Base-by-base conservation (phyloP, 2,888 invertebrate genomes). In the Troilus luridus region DNA sequence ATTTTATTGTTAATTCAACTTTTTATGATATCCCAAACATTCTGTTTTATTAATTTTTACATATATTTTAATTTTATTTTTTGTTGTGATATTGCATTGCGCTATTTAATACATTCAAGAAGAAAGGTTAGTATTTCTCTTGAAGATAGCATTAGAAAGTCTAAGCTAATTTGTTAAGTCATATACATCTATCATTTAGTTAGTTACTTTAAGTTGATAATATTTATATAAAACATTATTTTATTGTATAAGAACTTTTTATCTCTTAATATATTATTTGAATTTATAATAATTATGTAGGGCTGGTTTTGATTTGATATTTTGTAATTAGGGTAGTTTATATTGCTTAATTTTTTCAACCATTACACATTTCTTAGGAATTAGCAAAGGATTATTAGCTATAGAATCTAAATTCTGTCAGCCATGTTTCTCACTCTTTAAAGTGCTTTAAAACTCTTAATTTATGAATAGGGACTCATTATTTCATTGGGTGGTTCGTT, bases 111-210 rank as follows among this genome's bases (percentile, higher is more conserved):
- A 41, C 17, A 77, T 41, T 77, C 14, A 41, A 41, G 41, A 77
- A 72, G 27, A 72, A 72, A 72, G 72, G 72, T 72, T 72, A 72
- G 41, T 77, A 41, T 77, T 77, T 77, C 19, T 41, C 41, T 41
- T 17, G 72, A 9, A 41, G 72, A 77, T 77, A 77, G 2, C 72
- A 41, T 77, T 41, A 19, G 72, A 77, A 77, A 17, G 41, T 77
- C 72, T 77, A 77, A 41, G 17, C 27, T 77, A 41, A 67, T 67
- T 67, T 77, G 1, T 7, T 77, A 14, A 24, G 72, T 77, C 72
- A 77, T 41, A 77, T 77, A 41, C 1, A 41, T 41, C 41, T 6
- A 8, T 77, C 41, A 77, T 41, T 77, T 17, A 77, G 27, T 24
- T 67, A 67, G 17, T 27, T 17, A 77, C 0, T 72, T 27, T 12